Base-by-base conservation (phyloP, 2,797 vertebrate genomes). In the Tinamus major region DNA sequence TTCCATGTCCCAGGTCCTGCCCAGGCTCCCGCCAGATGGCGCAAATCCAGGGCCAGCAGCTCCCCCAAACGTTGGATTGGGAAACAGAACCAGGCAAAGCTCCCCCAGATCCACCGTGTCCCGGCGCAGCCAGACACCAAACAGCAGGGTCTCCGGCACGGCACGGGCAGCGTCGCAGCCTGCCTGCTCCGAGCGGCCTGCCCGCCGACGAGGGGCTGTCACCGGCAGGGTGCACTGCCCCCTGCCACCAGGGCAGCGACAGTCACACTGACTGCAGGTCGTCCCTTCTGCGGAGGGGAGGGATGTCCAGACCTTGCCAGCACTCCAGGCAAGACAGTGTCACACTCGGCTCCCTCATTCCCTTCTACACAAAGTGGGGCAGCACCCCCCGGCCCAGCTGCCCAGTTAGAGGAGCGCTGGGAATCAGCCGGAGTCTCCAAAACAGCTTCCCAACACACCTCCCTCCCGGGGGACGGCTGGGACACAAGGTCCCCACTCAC, bases 1-100 rank as follows among this genome's bases (percentile, higher is more conserved):
- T 10, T 2, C 6, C 1, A 14, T 14, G 6, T 0, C 0, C 0
- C 3, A 4, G 39, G 27, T 85, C 20, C 35, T 31, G 39, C 33
- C 74, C 27, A 21, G 16, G 17, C 37, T 63, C 37, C 26, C 26
- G 33, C 46, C 2, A 29, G 62, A 29, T 12, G 12, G 33, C 67
- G 10, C 6, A 27, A 53, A 29, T 7, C 48, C 19, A 20, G 27
- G 26, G 62, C 27, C 8, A 41, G 62, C 20, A 33, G 58, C 58
- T 59, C 33, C 33, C 58, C 44, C 44, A 67, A 26, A 9, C 23
- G 31, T 23, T 4, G 35, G 18, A 20, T 15, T 39, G 27, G 13
- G 35, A 53, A 53, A 37, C 19, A 5, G 31, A 70, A 53, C 49
- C 7, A 12, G 12, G 61, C 26, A 20, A 16, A 15, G 4, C 68